Percentiles rank a stretch among this genome's conserved stretches.
Evolutionary conservation across 2,888 invertebrate species (phyloP).

Genomic region (Balanococcus diminutus): DNA sequence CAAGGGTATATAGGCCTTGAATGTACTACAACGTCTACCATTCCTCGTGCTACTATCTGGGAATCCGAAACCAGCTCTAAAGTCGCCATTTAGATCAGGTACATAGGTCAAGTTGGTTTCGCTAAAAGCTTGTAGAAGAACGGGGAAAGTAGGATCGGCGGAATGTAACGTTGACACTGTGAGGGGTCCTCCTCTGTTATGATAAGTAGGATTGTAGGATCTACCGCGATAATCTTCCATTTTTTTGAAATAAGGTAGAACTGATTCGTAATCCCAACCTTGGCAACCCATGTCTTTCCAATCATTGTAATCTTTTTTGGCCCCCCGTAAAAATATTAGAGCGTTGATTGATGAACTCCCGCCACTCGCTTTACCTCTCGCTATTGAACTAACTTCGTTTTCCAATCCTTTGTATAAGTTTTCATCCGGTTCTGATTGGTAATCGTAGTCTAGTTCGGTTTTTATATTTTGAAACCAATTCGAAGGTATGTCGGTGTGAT

Average conservation of each 20-base stretch:
- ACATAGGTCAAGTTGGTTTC: background rate
- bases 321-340: background rate
- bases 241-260: slow-evolving; percentile 16
- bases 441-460: background rate
- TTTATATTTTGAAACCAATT: slow-evolving; percentile 54
- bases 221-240: slow-evolving; percentile 6
- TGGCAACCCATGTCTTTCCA: slow-evolving; percentile 29
- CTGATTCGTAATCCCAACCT: slow-evolving; percentile 33
- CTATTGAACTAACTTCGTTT: background rate
- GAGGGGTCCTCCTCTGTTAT: background rate
- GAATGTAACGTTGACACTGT: slow-evolving; percentile 13
- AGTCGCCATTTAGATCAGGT: slow-evolving; percentile 5
- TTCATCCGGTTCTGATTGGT: slow-evolving; percentile 24
- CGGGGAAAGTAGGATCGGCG: background rate
- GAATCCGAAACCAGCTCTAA: background rate
- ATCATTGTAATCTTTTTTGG: background rate
- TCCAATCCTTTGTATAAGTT: slow-evolving; percentile 20
- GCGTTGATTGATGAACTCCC: background rate
- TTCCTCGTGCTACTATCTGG: slow-evolving; percentile 43
- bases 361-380: background rate
- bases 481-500: slow-evolving; percentile 63
- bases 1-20: slow-evolving; percentile 56
- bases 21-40: slow-evolving; percentile 56
- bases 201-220: background rate
- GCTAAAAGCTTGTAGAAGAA: background rate